A percentile compares a stretch with the other conserved stretches of the same genome.
These are phyloP conservation scores for Melangyna quadrimaculata DNA, from an alignment of 2,888 invertebrate genomes.

Conservation along the genomic window DNA sequence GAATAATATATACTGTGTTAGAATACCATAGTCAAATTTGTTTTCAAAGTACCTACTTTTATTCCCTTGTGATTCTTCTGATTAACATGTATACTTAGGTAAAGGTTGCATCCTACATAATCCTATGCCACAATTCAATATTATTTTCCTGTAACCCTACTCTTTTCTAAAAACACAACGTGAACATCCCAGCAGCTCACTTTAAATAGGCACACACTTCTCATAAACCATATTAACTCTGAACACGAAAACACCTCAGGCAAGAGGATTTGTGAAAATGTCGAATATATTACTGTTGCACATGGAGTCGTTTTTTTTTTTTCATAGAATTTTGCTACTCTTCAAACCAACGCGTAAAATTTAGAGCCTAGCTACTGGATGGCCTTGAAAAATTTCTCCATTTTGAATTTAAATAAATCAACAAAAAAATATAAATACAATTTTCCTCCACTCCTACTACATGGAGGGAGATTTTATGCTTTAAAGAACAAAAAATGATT, in stretches of 20 bases:
- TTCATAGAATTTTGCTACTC: neutral
- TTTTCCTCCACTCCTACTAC: too few relatives aligned
- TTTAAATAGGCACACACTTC: neutral
- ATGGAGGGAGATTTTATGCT: too few relatives aligned
- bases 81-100: neutral
- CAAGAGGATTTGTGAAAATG: slow-evolving; percentile 4
- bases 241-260: neutral
- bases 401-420: neutral
- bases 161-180: neutral
- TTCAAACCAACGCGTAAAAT: neutral
- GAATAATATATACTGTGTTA: slow-evolving; percentile 13
- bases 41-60: too few relatives aligned
- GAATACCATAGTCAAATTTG: neutral
- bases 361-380: neutral
- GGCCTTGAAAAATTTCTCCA: neutral
- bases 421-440: too few relatives aligned
- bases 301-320: neutral
- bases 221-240: neutral
- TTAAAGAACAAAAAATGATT: too few relatives aligned
- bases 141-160: neutral
- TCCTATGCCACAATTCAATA: slow-evolving; percentile 36
- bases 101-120: neutral
- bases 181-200: neutral
- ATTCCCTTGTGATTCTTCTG: neutral
- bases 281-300: neutral